Base-by-base conservation (phyloP, 1,140 invertebrate species). In the Pogonognathellus flavescens region DNA sequence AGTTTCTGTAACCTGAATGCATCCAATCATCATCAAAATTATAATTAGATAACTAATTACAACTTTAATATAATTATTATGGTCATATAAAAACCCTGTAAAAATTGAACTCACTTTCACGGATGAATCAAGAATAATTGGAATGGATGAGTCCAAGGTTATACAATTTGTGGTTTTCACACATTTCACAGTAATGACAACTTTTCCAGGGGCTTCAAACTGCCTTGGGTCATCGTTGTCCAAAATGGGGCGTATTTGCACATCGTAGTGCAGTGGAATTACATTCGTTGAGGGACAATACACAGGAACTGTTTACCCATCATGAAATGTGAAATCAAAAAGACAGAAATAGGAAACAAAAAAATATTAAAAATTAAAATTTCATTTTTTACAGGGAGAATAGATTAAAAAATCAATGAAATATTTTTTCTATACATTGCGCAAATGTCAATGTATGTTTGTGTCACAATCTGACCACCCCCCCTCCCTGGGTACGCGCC, bases 121-220 rank as follows among this genome's bases (percentile, higher is more conserved):
- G 13, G 62, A 66, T 8, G 20, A 20, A 25, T 66, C 62, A 25
- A 25, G 10, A 0, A 66, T 66, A 25, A 11, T 0, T 31, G 25
- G 22, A 14, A 13, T 10, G 0, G 25, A 14, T 9, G 62, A 41
- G n/a, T 82, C 16, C 13, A 82, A n/a, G 9, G 55, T 25, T n/a
- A 82, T 82, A 2, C 4, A 14, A 59, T 57, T 82, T 13, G 53
- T 41, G 14, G 80, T 20, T 57, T 53, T 22, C 9, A 20, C 18
- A 59, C 50, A 52, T 22, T 14, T 22, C 0, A 53, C 80, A n/a
- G 10, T n/a, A 14, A 82, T 82, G 0, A 20, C 18, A 25, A 82
- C 80, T n/a, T 53, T 18, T 57, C 80, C 80, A 1, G 80, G 80
- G 13, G 80, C 80, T 57, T 7, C 22, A 1, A 53, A 82, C 20